Base-by-base conservation (phyloP, 2,888 invertebrate species). In the Agriopis marginaria region DNA sequence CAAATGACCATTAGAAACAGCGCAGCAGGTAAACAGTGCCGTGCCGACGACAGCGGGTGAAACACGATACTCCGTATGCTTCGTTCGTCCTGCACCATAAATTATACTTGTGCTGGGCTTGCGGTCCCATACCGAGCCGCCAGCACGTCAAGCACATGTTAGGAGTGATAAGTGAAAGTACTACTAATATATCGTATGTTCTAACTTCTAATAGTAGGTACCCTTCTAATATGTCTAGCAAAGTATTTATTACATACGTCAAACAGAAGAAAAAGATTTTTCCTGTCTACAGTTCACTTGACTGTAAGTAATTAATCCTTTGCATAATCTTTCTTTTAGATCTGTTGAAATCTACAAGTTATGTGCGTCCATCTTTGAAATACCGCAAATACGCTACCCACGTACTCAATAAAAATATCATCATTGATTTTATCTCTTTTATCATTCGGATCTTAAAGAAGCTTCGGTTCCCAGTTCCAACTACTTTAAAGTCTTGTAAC, bases 31-130 rank as follows among this genome's bases (percentile, higher is more conserved):
- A 83, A 78, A 82, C 78, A 80, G 79, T 65, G 73, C 77, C 80
- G 85, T 65, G 73, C 77, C 80, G 85, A 83, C 77, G 83, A 85
- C 84, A 81, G 79, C 79, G 75, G 74, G 74, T 77, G 79, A 81
- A 85, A 86, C 83, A 84, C 73, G 78, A 82, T 81, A 79, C 80
- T 84, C 83, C 80, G 79, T 80, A 80, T 82, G 79, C 83, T 84
- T 85, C 81, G 59, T 53, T 66, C 12, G 59, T 63, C 54, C 66
- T 63, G 17, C n/a, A 9, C 79, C 77, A 89, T 89, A 89, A 89
- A 89, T 90, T 87, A 86, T 83, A 70, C 67, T 73, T 72, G 77
- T 82, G 81, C 68, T 62, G 39, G 23, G 63, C 64, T 64, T 55
- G 56, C 32, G 56, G 82, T 82, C 79, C 82, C 80, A 83, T 74